Base-by-base conservation (phyloP, 1,140 invertebrate genomes). In the Parapsyche elsis region DNA sequence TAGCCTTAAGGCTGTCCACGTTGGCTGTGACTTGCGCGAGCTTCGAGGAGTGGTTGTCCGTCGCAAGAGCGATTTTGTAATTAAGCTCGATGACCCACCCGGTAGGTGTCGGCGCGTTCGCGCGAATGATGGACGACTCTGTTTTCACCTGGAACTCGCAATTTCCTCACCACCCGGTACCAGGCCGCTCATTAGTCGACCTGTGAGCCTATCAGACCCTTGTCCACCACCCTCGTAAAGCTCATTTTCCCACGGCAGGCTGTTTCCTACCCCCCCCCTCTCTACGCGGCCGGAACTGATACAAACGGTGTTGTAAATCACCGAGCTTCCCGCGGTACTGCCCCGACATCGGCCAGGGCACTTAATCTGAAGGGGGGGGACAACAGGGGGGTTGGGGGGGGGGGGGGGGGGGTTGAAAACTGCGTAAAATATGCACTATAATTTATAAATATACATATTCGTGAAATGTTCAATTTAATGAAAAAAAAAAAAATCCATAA, bases 281-380 rank as follows among this genome's bases (percentile, higher is more conserved):
- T 59, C 79, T 64, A 75, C 49, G 67, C 76, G 78, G 67, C 81
- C 81, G 81, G 79, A 82, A 82, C 81, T 80, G 81, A 82, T 82
- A 82, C 81, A 80, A 82, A 80, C 81, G 74, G 77, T 59, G 61
- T 61, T 73, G 74, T 81, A 81, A 81, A 81, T 81, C 78, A 81
- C 38, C 45, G 45, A 44, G 49, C 30, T 38, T 38, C 30, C 30
- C 30, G 30, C 30, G 30, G 30, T 38, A 38, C 30, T 38, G 53
- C 53, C 19, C 53, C 19, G 14, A 57, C 30, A 38, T 38, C 30
- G 30, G 30, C 19, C 64, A 44, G 71, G 71, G 26, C 71, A 73
- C 38, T 73, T 73, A 73, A 73, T 73, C 71, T 73, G 38, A 44
- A 26, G 71, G 26, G 24, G 23, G 38, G 14, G 30, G n/a, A n/a